A percentile compares a stretch with the other conserved stretches of the same genome.
These are phyloP conservation scores for Menura novaehollandiae DNA, from an alignment of 2,113 vertebrate genomes.

Conservation along the genomic window DNA sequence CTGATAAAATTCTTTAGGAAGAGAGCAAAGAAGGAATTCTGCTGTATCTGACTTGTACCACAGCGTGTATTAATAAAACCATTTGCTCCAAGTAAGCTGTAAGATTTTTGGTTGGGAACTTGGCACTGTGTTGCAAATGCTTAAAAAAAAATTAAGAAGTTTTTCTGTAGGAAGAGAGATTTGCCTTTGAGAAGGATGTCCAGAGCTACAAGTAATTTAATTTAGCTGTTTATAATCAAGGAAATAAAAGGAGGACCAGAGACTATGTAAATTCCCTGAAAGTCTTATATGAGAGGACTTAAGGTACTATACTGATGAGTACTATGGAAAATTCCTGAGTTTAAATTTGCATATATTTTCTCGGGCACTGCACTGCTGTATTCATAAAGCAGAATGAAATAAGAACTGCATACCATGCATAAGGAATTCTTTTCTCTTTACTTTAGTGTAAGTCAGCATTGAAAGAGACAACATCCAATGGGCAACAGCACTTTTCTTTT, in stretches of 20 bases:
- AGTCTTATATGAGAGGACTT: not conserved
- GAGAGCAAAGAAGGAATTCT: not conserved
- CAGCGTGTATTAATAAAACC: not conserved
- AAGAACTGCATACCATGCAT: not conserved
- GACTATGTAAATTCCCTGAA: not conserved
- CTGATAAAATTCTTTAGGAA: not conserved
- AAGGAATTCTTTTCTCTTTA: not conserved
- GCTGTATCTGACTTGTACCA: not conserved
- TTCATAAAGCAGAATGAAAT: not conserved
- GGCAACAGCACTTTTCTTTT: not conserved
- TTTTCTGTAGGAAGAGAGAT: not conserved
- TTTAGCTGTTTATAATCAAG: not conserved
- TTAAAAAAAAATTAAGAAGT: not conserved
- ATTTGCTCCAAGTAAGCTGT: not conserved
- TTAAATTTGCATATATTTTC: not conserved
- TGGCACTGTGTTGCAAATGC: not conserved
- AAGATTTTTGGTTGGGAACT: not conserved
- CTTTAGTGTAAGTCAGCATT: not conserved
- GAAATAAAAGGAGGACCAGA: not conserved
- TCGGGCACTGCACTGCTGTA: not conserved
- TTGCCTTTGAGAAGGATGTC: not conserved
- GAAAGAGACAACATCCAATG: not conserved
- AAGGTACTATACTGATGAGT: not conserved
- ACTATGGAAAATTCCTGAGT: not conserved
- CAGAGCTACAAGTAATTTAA: not conserved